Percentiles rank a stretch among this genome's conserved stretches.
phyloP scores from a whole-genome alignment of 2,888 invertebrate genomes.

The Trichacis sp. region DNA sequence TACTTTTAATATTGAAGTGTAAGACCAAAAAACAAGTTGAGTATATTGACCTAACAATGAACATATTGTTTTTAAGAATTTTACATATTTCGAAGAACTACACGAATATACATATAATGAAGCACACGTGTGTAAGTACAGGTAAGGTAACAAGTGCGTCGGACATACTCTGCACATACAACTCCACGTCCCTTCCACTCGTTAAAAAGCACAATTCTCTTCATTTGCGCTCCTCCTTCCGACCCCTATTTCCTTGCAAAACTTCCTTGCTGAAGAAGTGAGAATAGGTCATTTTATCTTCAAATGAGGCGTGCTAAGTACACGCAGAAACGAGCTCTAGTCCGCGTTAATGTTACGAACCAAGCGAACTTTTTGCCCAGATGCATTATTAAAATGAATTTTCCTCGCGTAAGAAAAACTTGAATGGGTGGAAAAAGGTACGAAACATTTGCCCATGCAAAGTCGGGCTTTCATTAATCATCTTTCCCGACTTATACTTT shows the following conservation, averaged over 20 bases:
- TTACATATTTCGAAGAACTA: constrained; percentile 36
- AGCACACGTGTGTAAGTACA: constrained; percentile 28
- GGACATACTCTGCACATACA: constrained; percentile 19
- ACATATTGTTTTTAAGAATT: no score
- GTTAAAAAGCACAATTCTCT: constrained; percentile 53
- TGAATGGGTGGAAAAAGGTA: not conserved
- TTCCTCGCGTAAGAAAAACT: not conserved
- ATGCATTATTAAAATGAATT: constrained; percentile 8
- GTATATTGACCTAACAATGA: no score
- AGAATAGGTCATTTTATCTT: constrained; percentile 4
- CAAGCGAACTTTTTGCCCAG: not conserved
- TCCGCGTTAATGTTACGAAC: not conserved
- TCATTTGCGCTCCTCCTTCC: constrained; percentile 51
- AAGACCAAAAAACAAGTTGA: no score
- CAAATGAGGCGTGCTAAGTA: not conserved
- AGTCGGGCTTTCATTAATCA: not conserved
- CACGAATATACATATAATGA: constrained; percentile 11
- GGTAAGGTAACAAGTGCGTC: constrained; percentile 31
- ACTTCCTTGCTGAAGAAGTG: constrained; percentile 13
- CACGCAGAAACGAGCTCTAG: not conserved
- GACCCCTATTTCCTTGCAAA: constrained; percentile 9
- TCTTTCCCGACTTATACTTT: not conserved
- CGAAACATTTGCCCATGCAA: not conserved
- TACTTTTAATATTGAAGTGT: no score
- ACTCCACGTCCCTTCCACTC: constrained; percentile 38